phyloP scores from a whole-genome alignment of 2,888 invertebrate genomes.

The Nomada ruficornis region DNA sequence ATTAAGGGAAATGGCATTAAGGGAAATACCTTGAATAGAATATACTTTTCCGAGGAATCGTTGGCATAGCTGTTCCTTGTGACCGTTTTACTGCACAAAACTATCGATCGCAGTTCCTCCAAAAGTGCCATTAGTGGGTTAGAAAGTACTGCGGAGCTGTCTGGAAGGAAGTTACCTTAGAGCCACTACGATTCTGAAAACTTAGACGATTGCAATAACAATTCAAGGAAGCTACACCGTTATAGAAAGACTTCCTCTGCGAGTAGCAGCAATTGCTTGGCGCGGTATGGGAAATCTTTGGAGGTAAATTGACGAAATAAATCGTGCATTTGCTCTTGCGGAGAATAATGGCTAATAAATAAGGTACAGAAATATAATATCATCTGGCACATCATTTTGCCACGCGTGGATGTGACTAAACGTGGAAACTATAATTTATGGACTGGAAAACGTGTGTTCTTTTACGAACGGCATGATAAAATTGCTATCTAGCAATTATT shows the following conservation, averaged over 20 bases:
- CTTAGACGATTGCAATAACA: slow-evolving; percentile 77
- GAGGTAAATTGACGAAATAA: slow-evolving; percentile 48
- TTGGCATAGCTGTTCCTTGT: slow-evolving; percentile 23
- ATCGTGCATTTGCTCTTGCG: slow-evolving; percentile 33
- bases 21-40: background rate
- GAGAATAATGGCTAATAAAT: slow-evolving; percentile 24
- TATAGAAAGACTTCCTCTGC: slow-evolving; percentile 32
- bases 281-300: slow-evolving; percentile 34
- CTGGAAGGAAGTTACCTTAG: slow-evolving; percentile 62
- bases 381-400: background rate
- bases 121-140: slow-evolving; percentile 75
- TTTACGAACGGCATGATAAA: background rate
- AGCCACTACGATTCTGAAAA: slow-evolving; percentile 76
- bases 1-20: background rate
- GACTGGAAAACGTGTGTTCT: no score
- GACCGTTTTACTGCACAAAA: slow-evolving; percentile 46
- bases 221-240: slow-evolving; percentile 57
- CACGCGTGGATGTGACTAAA: background rate
- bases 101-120: slow-evolving; percentile 61
- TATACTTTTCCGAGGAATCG: slow-evolving; percentile 15
- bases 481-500: background rate
- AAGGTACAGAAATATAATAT: slow-evolving; percentile 2
- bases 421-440: background rate
- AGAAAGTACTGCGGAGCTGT: slow-evolving; percentile 63
- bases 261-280: slow-evolving; percentile 12